These are phyloP conservation scores for Aplocera efformata DNA, from an alignment of 2,888 invertebrate genomes.

Conservation along the genomic window DNA sequence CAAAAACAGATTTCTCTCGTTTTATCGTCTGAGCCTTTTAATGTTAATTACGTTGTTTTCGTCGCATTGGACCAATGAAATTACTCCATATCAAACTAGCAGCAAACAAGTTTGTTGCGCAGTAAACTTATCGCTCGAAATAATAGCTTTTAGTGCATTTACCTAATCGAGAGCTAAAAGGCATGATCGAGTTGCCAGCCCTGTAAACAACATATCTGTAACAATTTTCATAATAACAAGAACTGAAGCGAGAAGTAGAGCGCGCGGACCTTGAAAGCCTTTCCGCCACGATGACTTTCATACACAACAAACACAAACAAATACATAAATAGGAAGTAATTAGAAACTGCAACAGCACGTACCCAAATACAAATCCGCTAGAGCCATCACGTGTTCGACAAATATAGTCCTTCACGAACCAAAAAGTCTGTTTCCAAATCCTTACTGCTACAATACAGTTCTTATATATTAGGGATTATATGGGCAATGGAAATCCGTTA, in stretches of 20 bases:
- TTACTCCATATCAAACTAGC: constrained; percentile 33
- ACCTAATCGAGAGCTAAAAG: constrained; percentile 10
- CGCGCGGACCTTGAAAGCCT: constrained; percentile 58
- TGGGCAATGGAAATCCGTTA: constrained; percentile 63
- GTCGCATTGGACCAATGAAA: constrained; percentile 18
- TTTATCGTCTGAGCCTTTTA: constrained; percentile 5
- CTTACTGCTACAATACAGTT: constrained; percentile 65
- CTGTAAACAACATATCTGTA: constrained; percentile 21
- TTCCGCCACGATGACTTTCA: constrained; percentile 46
- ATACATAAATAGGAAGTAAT: constrained; percentile 27
- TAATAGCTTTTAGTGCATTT: constrained; percentile 26
- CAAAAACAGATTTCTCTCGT: constrained; percentile 9
- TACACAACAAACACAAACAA: constrained; percentile 47
- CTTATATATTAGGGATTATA: constrained; percentile 51
- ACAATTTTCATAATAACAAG: constrained; percentile 20
- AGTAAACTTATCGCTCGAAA: constrained; percentile 44
- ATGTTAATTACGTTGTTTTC: constrained; percentile 13
- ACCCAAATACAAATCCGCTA: constrained; percentile 73
- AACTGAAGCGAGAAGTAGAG: constrained; percentile 44
- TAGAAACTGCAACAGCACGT: constrained; percentile 45
- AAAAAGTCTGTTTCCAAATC: constrained; percentile 32
- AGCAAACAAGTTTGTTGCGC: constrained; percentile 56
- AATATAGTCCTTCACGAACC: constrained; percentile 39
- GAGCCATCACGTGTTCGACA: constrained; percentile 64
- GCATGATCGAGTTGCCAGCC: constrained; percentile 8